Base-by-base conservation (phyloP, 2,797 vertebrate genomes). In the Labeo calbasu region DNA sequence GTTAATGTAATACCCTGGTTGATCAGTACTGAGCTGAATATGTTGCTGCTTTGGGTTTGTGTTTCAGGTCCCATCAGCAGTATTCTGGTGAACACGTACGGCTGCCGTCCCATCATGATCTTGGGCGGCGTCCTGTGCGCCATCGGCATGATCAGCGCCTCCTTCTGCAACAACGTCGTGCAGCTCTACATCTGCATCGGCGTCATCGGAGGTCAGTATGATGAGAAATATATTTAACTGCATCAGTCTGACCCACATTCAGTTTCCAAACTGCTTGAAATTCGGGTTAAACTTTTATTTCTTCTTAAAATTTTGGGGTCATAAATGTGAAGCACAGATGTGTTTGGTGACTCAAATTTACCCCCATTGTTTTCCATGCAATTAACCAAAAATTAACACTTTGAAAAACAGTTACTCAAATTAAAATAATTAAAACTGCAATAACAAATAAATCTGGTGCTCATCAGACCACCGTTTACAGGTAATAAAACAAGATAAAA, bases 51-150 rank as follows among this genome's bases (percentile, higher is more conserved):
- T 51, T 46, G 5, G 15, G 21, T 63, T 6, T 84, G 79, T 17
- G 7, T 89, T 88, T 70, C 90, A 99, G 98, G 98, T 90, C 98
- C 98, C 50, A 92, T 99, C 91, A 99, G 98, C 93, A 99, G 97
- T 77, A 93, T 99, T 85, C 91, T 99, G 92, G 98, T 99, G 87
- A 99, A 99, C 92, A 97, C 94, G 1, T 98, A 97, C 0, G 98
- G 98, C 78, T 97, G 97, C 86, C 95, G 98, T 43, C 98, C 98
- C 8, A 93, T 99, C 12, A 96, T 99, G 90, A 96, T 99, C 57
- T 90, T 94, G 69, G 98, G 98, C 11, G 98, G 98, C 13, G 85
- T 96, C 21, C 87, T 99, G 0, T 97, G 95, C 78, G 91, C 96
- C 1, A 15, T 92, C 32, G 97, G 97, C 57, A 97, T 99, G 98